These are phyloP conservation scores for Drosophila equinoxialis DNA, from an alignment of 1,140 invertebrate genomes.

Conservation along the genomic window DNA sequence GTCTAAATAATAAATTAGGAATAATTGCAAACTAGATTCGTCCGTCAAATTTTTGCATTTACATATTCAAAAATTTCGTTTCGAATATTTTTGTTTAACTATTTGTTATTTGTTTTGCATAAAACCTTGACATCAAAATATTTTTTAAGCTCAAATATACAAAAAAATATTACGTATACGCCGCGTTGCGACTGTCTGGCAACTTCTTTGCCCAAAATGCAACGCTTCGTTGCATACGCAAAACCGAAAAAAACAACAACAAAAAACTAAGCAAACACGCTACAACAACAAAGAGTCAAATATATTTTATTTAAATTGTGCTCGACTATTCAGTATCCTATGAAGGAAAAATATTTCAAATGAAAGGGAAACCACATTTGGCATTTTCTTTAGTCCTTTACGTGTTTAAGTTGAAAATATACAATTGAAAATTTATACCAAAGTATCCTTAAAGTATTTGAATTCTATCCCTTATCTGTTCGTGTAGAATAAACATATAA, in stretches of 20 bases:
- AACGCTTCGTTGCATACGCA: slow-evolving; percentile 77
- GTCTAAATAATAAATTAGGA: slow-evolving; percentile 36
- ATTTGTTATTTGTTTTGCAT: slow-evolving; percentile 34
- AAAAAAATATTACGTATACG: slow-evolving; percentile 63
- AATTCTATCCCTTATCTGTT: no score
- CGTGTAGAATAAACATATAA: no score
- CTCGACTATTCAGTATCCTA: neutral
- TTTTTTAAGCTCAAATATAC: slow-evolving; percentile 13
- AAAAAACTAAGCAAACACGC: neutral
- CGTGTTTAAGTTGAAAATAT: no score
- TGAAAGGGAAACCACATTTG: no score
- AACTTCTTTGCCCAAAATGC: slow-evolving; percentile 69
- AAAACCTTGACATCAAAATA: slow-evolving; percentile 66
- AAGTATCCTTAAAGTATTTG: no score
- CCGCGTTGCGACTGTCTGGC: slow-evolving; percentile 58
- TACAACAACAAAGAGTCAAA: slow-evolving; percentile 3
- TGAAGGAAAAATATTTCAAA: no score
- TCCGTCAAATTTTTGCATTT: neutral
- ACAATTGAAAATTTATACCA: no score
- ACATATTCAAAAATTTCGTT: slow-evolving; percentile 33
- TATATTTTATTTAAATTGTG: neutral
- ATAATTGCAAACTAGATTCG: neutral
- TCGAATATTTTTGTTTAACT: slow-evolving; percentile 27
- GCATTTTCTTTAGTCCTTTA: no score
- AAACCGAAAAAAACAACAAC: slow-evolving; percentile 28